Percentiles rank a stretch among this genome's conserved stretches.
Conservation (phyloP, 2,888 invertebrate genomes). For the Idaea dimidiata region DNA sequence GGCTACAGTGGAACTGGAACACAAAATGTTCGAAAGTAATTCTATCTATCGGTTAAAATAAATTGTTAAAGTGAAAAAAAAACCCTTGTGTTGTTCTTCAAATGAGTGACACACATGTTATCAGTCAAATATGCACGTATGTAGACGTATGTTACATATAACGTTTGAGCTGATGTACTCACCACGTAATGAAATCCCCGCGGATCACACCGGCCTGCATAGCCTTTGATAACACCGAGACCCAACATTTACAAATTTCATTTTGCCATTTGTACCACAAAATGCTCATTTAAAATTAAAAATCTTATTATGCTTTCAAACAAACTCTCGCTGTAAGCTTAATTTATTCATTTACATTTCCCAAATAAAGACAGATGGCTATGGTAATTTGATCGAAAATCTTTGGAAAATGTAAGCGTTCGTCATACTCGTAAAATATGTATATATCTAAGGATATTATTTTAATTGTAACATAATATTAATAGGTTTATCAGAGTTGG, state of each 20-base stretch:
- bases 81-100: background rate
- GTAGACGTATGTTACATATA: slow-evolving; percentile 41
- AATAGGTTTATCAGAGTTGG: background rate
- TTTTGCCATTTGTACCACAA: slow-evolving; percentile 40
- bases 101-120: background rate
- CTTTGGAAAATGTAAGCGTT: slow-evolving; percentile 21
- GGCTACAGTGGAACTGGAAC: too few species aligned
- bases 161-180: slow-evolving; percentile 42
- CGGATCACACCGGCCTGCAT: slow-evolving; percentile 50
- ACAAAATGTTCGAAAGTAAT: too few species aligned
- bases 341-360: slow-evolving; percentile 41
- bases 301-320: slow-evolving; percentile 49
- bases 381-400: slow-evolving; percentile 26
- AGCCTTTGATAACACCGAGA: slow-evolving; percentile 52
- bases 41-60: too few species aligned
- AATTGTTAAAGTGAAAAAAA: too few species aligned
- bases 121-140: background rate
- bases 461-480: slow-evolving; percentile 3
- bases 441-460: slow-evolving; percentile 33
- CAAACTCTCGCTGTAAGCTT: slow-evolving; percentile 35
- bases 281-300: slow-evolving; percentile 51
- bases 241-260: slow-evolving; percentile 45
- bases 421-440: background rate
- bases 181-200: slow-evolving; percentile 43
- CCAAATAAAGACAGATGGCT: slow-evolving; percentile 35